phyloP scores from a whole-genome alignment of 2,113 vertebrate genomes.

The Mola mola region DNA sequence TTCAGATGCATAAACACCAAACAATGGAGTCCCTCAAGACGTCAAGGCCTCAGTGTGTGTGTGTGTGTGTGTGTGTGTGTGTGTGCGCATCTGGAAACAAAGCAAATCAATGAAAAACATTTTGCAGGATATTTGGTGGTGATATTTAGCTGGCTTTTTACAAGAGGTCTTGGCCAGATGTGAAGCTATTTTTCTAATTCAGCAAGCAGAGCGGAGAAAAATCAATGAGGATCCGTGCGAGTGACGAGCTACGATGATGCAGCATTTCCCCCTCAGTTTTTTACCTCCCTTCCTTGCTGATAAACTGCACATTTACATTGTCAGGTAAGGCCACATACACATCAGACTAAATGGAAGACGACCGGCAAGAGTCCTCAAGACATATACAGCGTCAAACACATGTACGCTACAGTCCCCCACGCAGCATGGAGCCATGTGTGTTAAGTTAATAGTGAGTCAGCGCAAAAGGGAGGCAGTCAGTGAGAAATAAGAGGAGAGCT shows the following conservation, averaged over 20 bases:
- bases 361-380: background rate
- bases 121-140: constrained; percentile 54
- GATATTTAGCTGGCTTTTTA: constrained; percentile 60
- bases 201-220: constrained; percentile 34
- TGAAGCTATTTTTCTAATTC: constrained; percentile 59
- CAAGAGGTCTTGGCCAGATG: constrained; percentile 34
- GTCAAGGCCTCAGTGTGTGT: constrained; percentile 46
- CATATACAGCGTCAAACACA: constrained; percentile 38
- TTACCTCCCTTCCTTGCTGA: background rate
- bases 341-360: background rate
- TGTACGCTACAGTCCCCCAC: constrained; percentile 30
- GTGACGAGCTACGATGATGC: constrained; percentile 42
- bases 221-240: constrained; percentile 52
- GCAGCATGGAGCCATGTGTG: constrained; percentile 46
- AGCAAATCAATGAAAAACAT: constrained; percentile 68
- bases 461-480: constrained; percentile 41
- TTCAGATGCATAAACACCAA: constrained; percentile 52
- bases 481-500: constrained; percentile 23
- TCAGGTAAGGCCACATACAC: background rate
- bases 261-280: background rate
- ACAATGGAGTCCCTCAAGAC: constrained; percentile 70
- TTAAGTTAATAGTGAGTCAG: constrained; percentile 71
- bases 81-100: constrained; percentile 37
- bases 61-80: constrained; percentile 12
- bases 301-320: background rate